Percentiles rank a stretch among this genome's conserved stretches.
Evolutionary conservation across 2,113 vertebrate genomes (phyloP).

Genomic region (Lipophrys pholis): DNA sequence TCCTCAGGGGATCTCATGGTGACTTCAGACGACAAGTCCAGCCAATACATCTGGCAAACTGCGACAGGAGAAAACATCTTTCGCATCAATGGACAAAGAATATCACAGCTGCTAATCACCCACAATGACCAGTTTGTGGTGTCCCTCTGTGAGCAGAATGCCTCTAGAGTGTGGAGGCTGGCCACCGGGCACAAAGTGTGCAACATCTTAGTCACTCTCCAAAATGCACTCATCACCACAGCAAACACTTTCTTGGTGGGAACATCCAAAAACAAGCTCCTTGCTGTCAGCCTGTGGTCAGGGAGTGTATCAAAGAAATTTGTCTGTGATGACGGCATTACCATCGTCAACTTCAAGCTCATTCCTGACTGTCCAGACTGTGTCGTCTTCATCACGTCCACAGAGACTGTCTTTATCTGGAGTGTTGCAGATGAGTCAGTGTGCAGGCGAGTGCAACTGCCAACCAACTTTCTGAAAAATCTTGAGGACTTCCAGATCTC

Average conservation of each 20-base stretch:
- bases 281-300: constrained; percentile 98
- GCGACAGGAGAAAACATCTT: constrained; percentile 95
- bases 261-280: constrained; percentile 93
- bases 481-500: constrained; percentile 98
- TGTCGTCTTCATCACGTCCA: constrained; percentile 94
- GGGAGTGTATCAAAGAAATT: constrained; percentile 99
- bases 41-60: constrained; percentile 98
- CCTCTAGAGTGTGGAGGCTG: constrained; percentile 96
- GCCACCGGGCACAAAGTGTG: constrained; percentile 97
- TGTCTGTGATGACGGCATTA: constrained; percentile 94
- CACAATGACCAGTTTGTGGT: constrained; percentile 99
- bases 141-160: constrained; percentile 97
- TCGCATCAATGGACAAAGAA: constrained; percentile 95
- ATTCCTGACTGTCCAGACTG: constrained; percentile 97
- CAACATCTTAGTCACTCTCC: constrained; percentile 96
- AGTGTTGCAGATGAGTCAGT: constrained; percentile 96
- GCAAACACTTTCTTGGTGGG: constrained; percentile 98
- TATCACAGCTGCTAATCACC: constrained; percentile 96
- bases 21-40: constrained; percentile 95
- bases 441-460: constrained; percentile 93
- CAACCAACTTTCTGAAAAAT: constrained; percentile 93
- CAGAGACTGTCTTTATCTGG: constrained; percentile 96
- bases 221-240: constrained; percentile 96
- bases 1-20: constrained; percentile 96
- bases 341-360: constrained; percentile 94